phyloP scores from a whole-genome alignment of 2,888 invertebrate species.

The Caenorhabditis sulstoni region DNA sequence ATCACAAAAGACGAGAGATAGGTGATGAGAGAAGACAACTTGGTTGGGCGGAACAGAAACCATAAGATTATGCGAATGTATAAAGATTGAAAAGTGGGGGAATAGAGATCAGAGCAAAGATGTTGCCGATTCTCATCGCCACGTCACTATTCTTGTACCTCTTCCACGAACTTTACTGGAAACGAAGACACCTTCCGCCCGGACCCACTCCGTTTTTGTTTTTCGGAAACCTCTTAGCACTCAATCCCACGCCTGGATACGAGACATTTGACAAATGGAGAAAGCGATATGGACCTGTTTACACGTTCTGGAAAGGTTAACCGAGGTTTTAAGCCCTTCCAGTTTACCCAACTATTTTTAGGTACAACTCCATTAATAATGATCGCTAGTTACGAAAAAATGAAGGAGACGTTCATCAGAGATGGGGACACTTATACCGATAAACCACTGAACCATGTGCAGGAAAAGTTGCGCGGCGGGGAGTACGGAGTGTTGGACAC shows the following conservation, averaged over 20 bases:
- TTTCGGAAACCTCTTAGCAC: slow-evolving; percentile 48
- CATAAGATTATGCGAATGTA: too few species aligned
- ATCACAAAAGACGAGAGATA: too few species aligned
- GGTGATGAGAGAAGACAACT: too few species aligned
- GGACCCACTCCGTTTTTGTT: slow-evolving; percentile 52
- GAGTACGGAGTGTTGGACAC: slow-evolving; percentile 32
- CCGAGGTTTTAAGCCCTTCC: too few species aligned
- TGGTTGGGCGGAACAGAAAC: too few species aligned
- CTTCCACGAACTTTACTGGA: slow-evolving; percentile 30
- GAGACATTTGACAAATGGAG: slow-evolving; percentile 49
- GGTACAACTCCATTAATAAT: slow-evolving; percentile 21
- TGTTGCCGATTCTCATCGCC: too few species aligned
- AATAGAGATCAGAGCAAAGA: too few species aligned
- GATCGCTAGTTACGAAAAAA: slow-evolving; percentile 35
- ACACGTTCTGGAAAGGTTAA: slow-evolving; percentile 56
- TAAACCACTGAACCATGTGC: not conserved
- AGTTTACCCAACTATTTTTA: not conserved
- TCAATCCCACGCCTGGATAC: slow-evolving; percentile 51
- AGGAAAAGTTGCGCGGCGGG: slow-evolving; percentile 12
- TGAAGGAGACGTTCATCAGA: slow-evolving; percentile 54
- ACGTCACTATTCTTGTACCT: not conserved
- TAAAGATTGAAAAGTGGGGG: too few species aligned
- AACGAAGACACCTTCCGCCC: slow-evolving; percentile 15
- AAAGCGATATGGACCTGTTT: slow-evolving; percentile 50
- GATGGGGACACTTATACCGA: slow-evolving; percentile 28